Base-by-base conservation (phyloP, 1,140 invertebrate species). In the Ephestia elutella region DNA sequence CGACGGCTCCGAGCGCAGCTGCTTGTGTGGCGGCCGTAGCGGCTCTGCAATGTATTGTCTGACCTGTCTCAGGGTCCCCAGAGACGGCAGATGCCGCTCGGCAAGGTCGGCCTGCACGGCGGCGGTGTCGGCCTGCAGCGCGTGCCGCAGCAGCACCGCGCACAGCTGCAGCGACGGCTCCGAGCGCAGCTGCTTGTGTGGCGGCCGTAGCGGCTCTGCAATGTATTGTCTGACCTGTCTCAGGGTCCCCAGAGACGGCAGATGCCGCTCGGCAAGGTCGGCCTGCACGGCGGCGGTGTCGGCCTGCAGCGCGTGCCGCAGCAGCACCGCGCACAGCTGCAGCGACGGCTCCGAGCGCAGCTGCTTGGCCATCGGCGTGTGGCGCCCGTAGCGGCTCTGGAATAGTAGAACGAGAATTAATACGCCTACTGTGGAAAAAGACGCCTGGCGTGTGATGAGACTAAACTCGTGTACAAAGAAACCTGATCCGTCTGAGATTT, bases 151-250 rank as follows among this genome's bases (percentile, higher is more conserved):
- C 62, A 99, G 89, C 66, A 98, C 96, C 50, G 92, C 94, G 79
- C 97, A 96, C 64, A 99, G 90, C 86, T 98, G 97, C 89, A 97
- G 96, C 18, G 96, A 98, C 4, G 97, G 97, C 90, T 99, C 97
- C 87, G 98, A 97, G 86, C 97, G 96, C 10, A 99, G 89, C 15
- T 97, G 97, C 89, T 95, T 96, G 97, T 98, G 86, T 96, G 96
- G 28, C 94, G 93, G 2, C 90, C 87, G 83, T 98, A 98, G 58
- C 96, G 96, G 87, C 96, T 97, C 95, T 97, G 83, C 2, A 25
- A 25, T 25, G n/a, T n/a, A n/a, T n/a, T n/a, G n/a, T n/a, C n/a
- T n/a, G n/a, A 88, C 86, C 82, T 96, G 95, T 76, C 96, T 91
- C n/a, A 99, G 89, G 0, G 95, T 98, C 57, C 95, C 96, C 5